Percentiles rank a stretch among this genome's conserved stretches.
These are phyloP conservation scores for Drosophila bunnanda DNA, from an alignment of 2,888 invertebrate genomes.

Conservation along the genomic window DNA sequence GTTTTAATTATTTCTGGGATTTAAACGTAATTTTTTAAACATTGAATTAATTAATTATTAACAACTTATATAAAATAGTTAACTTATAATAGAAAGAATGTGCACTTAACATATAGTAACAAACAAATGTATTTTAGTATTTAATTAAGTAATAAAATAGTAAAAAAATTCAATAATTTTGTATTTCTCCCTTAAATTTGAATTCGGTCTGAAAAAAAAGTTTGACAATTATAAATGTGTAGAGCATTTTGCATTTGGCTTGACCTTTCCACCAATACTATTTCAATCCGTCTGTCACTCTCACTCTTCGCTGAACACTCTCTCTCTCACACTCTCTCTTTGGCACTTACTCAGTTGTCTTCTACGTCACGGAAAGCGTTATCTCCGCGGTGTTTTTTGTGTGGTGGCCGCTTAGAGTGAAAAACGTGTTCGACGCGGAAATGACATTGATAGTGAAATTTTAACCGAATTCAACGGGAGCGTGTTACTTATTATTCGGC, in stretches of 20 bases:
- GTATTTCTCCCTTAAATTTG: no score
- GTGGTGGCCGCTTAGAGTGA: slow-evolving; percentile 63
- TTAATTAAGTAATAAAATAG: no score
- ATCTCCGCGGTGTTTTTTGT: slow-evolving; percentile 44
- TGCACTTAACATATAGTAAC: no score
- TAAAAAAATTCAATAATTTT: no score
- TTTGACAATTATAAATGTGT: neutral
- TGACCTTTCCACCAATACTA: slow-evolving; percentile 10
- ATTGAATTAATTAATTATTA: no score
- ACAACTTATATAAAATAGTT: no score
- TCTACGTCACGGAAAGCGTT: slow-evolving; percentile 44
- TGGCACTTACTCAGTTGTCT: slow-evolving; percentile 6
- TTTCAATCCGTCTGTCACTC: slow-evolving; percentile 19
- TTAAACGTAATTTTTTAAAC: no score
- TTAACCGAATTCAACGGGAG: slow-evolving; percentile 23
- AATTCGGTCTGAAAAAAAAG: no score
- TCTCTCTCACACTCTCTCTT: slow-evolving; percentile 21
- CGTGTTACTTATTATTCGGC: slow-evolving; percentile 25
- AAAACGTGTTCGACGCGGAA: slow-evolving; percentile 78
- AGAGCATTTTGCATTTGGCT: neutral
- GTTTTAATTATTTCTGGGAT: no score
- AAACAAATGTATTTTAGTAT: no score
- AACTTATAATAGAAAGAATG: no score
- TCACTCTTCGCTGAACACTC: slow-evolving; percentile 23
- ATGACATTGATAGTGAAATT: slow-evolving; percentile 79